phyloP scores from a whole-genome alignment of 2,797 vertebrate species.

The Melanitta fusca region DNA sequence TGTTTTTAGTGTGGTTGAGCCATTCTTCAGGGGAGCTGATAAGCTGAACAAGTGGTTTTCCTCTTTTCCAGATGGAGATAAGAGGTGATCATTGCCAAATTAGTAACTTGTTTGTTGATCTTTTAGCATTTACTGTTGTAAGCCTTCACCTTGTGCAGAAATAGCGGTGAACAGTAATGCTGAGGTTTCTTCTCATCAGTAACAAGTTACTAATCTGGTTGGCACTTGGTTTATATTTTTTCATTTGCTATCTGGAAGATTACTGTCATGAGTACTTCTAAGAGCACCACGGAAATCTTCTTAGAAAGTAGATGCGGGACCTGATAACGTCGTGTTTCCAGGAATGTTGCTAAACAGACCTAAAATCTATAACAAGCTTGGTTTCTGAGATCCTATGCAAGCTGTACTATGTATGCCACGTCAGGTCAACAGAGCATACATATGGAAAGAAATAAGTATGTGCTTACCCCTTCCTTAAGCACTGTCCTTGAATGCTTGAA shows the following conservation, averaged over 20 bases:
- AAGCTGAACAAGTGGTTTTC: background rate
- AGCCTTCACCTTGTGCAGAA: background rate
- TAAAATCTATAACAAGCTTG: background rate
- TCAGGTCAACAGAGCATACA: background rate
- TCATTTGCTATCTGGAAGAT: background rate
- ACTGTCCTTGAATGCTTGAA: background rate
- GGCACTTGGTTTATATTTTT: background rate
- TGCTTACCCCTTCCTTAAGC: background rate
- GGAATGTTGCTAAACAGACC: background rate
- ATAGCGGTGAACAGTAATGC: background rate
- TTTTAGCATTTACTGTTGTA: background rate
- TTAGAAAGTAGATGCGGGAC: background rate
- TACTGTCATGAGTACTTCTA: background rate
- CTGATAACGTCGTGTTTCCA: background rate
- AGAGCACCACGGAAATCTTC: background rate
- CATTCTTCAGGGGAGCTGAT: background rate
- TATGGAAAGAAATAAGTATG: background rate
- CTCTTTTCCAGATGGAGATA: background rate
- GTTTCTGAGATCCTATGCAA: background rate
- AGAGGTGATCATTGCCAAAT: constrained; percentile 1
- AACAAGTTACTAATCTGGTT: background rate
- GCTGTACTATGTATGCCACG: background rate
- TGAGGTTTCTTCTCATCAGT: background rate
- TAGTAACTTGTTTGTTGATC: background rate
- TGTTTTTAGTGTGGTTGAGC: background rate